These are phyloP conservation scores for Echiichthys vipera DNA, from an alignment of 2,797 vertebrate genomes.

Conservation along the genomic window DNA sequence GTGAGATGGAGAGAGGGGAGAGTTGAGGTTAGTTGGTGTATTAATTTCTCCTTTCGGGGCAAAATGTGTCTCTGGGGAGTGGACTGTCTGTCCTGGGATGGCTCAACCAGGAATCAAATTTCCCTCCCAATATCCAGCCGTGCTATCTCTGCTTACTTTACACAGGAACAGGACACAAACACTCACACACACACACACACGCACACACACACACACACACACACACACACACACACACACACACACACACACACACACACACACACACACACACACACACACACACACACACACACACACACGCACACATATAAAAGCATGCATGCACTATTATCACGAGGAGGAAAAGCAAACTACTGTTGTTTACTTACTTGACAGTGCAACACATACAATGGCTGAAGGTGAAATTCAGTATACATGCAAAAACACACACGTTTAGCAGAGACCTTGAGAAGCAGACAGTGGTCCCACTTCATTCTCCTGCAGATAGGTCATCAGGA, in stretches of 20 bases:
- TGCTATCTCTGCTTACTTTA: conserved; percentile 55
- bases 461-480: conserved; percentile 21
- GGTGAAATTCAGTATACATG: conserved; percentile 28
- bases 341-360: conserved; percentile 24
- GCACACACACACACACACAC: conserved; percentile 19
- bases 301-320: too few relatives aligned
- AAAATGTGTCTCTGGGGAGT: conserved; percentile 78
- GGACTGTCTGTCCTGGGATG: conserved; percentile 79
- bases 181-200: conserved; percentile 7
- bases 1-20: conserved; percentile 37
- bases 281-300: too few relatives aligned
- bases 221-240: neutral
- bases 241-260: too few relatives aligned
- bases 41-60: conserved; percentile 86
- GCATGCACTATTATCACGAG: conserved; percentile 10
- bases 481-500: conserved; percentile 36
- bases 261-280: too few relatives aligned
- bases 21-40: conserved; percentile 73
- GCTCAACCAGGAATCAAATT: conserved; percentile 75
- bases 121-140: conserved; percentile 58
- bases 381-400: conserved; percentile 36
- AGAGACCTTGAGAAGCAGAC: conserved; percentile 28
- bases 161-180: conserved; percentile 25
- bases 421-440: conserved; percentile 4
- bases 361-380: conserved; percentile 48